Base-by-base conservation (phyloP, 2,888 invertebrate species). In the Stenoptilia bipunctidactyla region DNA sequence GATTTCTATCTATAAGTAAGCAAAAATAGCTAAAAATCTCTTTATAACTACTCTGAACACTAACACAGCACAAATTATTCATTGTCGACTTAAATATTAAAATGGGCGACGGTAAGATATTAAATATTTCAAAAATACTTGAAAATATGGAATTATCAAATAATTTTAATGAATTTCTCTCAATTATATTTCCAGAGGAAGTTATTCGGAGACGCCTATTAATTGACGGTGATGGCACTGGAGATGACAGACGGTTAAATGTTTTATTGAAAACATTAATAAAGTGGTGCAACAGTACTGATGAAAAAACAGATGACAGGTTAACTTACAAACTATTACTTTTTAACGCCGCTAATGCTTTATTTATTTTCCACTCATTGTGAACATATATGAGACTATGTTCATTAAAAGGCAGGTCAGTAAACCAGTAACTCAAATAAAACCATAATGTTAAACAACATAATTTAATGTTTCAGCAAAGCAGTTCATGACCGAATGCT, bases 171-270 rank as follows among this genome's bases (percentile, higher is more conserved):
- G n/a, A n/a, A n/a, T n/a, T n/a, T n/a, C n/a, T n/a, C n/a, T n/a
- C n/a, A n/a, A n/a, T n/a, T n/a, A 5, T 20, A 39, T 47, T 73
- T 69, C 5, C 66, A 96, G 98, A 98, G 79, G 98, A 98, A 65
- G 93, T 97, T 34, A 96, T 98, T 45, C 90, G 94, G 51, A 87
- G 96, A 51, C 88, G 97, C 47, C 82, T 98, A 30, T 75, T 98
- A 20, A 96, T 98, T 55, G 98, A 98, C 67, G 98, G 98, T 12
- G 98, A 98, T 84, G 98, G 98, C 5, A 96, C 94, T 8, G 97
- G 97, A 13, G 98, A 98, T 63, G 98, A 98, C 63, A 87, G 97
- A 42, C 85, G 96, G 42, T 85, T 98, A 13, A 95, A 93, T 62
- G 90, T 92, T 41, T 79, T 97, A 13, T 72, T 96, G 8, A 96